phyloP scores from a whole-genome alignment of 2,797 vertebrate genomes.

The Tadarida brasiliensis region DNA sequence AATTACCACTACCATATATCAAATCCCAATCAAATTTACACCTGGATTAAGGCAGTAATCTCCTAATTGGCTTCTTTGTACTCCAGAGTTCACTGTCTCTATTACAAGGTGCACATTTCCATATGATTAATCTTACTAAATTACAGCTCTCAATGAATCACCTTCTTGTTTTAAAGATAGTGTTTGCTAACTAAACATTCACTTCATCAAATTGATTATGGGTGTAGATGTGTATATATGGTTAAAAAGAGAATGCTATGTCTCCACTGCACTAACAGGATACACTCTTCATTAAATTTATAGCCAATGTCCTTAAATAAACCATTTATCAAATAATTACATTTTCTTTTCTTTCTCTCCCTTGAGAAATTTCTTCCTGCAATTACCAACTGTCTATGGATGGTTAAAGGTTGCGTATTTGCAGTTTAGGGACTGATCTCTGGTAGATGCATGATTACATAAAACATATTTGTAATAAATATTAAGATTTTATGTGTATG shows the following conservation, averaged over 20 bases:
- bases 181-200: neutral
- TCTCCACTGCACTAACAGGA: neutral
- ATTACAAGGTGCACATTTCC: neutral
- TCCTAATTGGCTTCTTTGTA: neutral
- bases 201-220: neutral
- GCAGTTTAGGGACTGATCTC: neutral
- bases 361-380: neutral
- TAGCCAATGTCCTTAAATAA: neutral
- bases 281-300: neutral
- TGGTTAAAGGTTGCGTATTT: slow-evolving; percentile 56
- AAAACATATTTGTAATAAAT: neutral
- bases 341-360: neutral
- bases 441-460: neutral
- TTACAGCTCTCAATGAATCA: neutral
- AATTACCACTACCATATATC: neutral
- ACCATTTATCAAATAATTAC: neutral
- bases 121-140: slow-evolving; percentile 33
- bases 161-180: slow-evolving; percentile 16
- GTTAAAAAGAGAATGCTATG: neutral
- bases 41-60: neutral
- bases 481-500: neutral
- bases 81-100: neutral
- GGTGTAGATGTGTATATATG: neutral
- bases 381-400: neutral
- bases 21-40: neutral